Percentiles rank a stretch among this genome's conserved stretches.
Evolutionary conservation across 2,797 vertebrate species (phyloP).

Genomic region (Pampus argenteus): DNA sequence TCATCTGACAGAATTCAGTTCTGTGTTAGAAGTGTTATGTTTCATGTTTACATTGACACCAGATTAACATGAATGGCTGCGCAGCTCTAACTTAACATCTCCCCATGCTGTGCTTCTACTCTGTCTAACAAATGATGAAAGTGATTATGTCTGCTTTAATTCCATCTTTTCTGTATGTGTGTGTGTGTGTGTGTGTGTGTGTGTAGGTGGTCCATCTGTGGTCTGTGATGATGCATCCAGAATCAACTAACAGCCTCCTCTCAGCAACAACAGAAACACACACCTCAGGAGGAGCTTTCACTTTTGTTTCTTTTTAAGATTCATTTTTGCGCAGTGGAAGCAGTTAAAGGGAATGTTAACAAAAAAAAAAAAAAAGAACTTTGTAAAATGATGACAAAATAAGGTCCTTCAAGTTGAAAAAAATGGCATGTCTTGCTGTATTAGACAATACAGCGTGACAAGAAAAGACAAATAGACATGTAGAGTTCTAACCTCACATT

Average conservation of each 20-base stretch:
- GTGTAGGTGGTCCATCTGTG: conserved; percentile 28
- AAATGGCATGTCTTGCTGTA: background rate
- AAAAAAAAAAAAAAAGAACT: background rate
- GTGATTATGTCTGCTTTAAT: too few species aligned
- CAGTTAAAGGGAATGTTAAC: background rate
- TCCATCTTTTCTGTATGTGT: background rate
- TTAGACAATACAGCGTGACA: background rate
- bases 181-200: conserved; percentile 23
- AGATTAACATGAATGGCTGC: too few species aligned
- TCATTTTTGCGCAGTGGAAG: background rate
- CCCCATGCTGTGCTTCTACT: too few species aligned
- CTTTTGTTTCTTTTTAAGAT: conserved; percentile 1
- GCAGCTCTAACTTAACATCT: too few species aligned
- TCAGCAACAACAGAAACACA: background rate
- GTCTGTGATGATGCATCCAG: background rate
- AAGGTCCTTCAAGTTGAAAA: too few species aligned
- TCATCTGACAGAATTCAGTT: too few species aligned
- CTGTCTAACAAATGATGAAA: too few species aligned
- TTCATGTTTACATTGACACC: too few species aligned
- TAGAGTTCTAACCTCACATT: background rate
- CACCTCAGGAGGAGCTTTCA: background rate
- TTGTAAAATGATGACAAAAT: conserved; percentile 16
- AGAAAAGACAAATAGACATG: background rate
- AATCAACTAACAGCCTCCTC: conserved; percentile 44
- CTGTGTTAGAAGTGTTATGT: too few species aligned